Conservation (phyloP, 2,113 vertebrate genomes). For the Cynopterus brachyotis region DNA sequence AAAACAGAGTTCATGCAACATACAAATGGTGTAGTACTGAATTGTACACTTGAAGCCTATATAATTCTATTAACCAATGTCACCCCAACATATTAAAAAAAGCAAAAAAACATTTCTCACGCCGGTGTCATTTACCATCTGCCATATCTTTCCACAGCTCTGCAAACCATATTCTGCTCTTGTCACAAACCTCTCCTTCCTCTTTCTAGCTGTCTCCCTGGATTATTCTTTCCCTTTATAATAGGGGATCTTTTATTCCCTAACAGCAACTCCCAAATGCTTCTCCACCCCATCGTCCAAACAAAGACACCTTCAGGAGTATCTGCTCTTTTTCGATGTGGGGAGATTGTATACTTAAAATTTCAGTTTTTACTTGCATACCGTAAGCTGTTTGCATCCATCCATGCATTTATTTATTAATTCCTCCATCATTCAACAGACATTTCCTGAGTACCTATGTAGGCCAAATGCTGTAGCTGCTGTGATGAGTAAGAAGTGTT, state of each 20-base stretch:
- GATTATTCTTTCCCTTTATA: not conserved
- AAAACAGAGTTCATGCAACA: not conserved
- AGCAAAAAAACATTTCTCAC: not conserved
- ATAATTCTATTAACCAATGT: too few species aligned
- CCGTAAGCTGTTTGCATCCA: not conserved
- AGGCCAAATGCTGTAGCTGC: not conserved
- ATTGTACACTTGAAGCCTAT: too few species aligned
- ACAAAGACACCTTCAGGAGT: not conserved
- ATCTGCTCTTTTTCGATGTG: not conserved
- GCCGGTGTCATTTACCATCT: not conserved
- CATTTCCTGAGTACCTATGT: not conserved
- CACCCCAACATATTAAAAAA: too few species aligned
- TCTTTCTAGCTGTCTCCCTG: not conserved
- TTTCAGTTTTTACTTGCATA: not conserved
- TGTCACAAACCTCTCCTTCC: not conserved
- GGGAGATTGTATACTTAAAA: not conserved
- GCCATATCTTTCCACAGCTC: not conserved
- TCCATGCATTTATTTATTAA: not conserved
- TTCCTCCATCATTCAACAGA: not conserved
- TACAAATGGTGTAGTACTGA: too few species aligned
- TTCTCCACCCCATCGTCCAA: not conserved
- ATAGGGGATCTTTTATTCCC: not conserved
- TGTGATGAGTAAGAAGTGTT: not conserved
- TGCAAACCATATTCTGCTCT: not conserved
- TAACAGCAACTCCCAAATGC: not conserved